A percentile compares a stretch with the other conserved stretches of the same genome.
phyloP scores from a whole-genome alignment of 2,888 invertebrate species.

The Pteria penguin region DNA sequence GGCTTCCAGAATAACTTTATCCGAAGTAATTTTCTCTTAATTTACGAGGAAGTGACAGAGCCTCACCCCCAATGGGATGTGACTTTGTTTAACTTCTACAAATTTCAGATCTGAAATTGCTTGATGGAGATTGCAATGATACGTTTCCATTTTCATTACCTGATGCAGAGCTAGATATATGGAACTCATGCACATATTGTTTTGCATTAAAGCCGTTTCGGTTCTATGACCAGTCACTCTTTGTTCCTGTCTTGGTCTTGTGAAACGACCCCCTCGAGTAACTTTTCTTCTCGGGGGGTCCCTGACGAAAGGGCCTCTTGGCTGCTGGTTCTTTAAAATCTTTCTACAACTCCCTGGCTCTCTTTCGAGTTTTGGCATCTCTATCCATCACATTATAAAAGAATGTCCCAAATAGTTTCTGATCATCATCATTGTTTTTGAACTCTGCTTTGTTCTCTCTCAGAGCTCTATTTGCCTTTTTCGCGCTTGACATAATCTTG shows the following conservation, averaged over 20 bases:
- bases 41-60: background rate
- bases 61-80: background rate
- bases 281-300: background rate
- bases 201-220: background rate
- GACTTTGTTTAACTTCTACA: background rate
- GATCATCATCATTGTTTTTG: background rate
- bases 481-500: background rate
- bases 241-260: background rate
- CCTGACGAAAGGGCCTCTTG: background rate
- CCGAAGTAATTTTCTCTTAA: background rate
- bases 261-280: background rate
- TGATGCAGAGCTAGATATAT: background rate
- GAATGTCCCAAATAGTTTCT: background rate
- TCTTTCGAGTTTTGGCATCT: background rate
- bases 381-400: background rate
- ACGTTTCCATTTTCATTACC: background rate
- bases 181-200: no score
- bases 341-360: background rate
- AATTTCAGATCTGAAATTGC: background rate
- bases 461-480: background rate
- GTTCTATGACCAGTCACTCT: background rate
- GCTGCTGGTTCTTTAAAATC: background rate
- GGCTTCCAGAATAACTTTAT: background rate
- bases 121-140: background rate
- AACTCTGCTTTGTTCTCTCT: background rate